Base-by-base conservation (phyloP, 1,140 invertebrate species). In the Bradynema listronoti region DNA sequence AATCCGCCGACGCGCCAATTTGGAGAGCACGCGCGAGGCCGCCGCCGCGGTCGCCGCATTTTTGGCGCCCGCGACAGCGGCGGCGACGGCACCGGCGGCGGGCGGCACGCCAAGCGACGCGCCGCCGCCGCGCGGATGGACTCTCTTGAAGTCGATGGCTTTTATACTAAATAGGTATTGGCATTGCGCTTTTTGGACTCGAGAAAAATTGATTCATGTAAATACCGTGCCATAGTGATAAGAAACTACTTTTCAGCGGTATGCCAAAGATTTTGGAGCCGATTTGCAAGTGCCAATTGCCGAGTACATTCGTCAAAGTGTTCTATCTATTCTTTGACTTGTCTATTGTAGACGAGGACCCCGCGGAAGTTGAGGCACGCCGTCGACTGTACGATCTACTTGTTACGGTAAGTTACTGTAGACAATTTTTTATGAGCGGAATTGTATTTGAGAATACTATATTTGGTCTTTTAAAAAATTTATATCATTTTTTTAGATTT, bases 291-390 rank as follows among this genome's bases (percentile, higher is more conserved):
- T 88, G 88, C 46, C 87, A 90, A 22, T 86, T 99, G 63, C 93
- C 94, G 34, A 96, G 91, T 57, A 98, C 94, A 30, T 82, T 99
- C 72, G 92, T 97, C 4, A 98, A 97, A 83, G 96, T 93, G 82
- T 82, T 98, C 32, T 99, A 99, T 79, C 81, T 99, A 58, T 98
- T 99, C 80, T 97, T 97, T 81, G 94, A 98, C 82, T 82, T 99
- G 45, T 86, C 87, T 80, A 86, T 89, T 51, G 63, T 63, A 36
- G 62, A 69, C 39, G 53, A 51, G 27, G 49, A 56, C 9, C 9
- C 36, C 9, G 25, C 42, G 9, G 47, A 69, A 69, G 11, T 34
- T 5, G 66, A 50, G 9, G 14, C 61, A 22, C 39, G 69, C 7
- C 41, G 43, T 19, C 43, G 58, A 7, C 56, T 73, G 9, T 70